Conservation (phyloP, 1,140 invertebrate species). For the Aphelenchoides avenae region DNA sequence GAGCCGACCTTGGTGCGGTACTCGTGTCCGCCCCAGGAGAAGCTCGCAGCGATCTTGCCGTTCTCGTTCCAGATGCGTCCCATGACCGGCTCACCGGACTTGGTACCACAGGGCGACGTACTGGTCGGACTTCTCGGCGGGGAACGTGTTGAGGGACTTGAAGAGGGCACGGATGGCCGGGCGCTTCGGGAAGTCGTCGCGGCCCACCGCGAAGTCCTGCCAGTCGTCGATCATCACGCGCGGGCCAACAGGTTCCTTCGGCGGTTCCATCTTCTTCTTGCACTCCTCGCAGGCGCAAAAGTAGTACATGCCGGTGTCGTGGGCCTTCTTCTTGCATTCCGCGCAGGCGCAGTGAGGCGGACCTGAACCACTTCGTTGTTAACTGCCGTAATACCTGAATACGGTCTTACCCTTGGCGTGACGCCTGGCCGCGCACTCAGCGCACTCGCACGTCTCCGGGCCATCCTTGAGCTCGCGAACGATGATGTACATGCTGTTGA, state of each 20-base stretch:
- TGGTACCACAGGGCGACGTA: constrained; percentile 51
- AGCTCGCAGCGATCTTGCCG: constrained; percentile 41
- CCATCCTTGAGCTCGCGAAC: constrained; percentile 32
- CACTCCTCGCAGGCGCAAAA: no score
- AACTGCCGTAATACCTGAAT: no score
- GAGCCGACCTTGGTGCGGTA: constrained; percentile 42
- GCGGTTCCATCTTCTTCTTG: no score
- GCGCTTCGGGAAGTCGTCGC: constrained; percentile 36
- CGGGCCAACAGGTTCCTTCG: constrained; percentile 4
- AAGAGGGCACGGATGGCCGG: constrained; percentile 29
- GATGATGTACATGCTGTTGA: constrained; percentile 37
- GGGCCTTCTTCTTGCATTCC: no score
- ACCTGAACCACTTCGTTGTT: no score
- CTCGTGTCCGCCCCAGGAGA: constrained; percentile 30
- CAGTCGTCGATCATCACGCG: constrained; percentile 31
- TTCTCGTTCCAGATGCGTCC: constrained; percentile 44
- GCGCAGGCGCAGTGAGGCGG: constrained; percentile 39
- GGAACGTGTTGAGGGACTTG: constrained; percentile 31
- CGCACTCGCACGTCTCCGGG: no score
- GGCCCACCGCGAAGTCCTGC: constrained; percentile 38
- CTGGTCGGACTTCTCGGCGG: constrained; percentile 41
- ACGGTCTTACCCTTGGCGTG: not conserved
- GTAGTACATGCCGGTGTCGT: no score
- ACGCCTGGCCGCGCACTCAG: not conserved
- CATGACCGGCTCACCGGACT: constrained; percentile 47